phyloP scores from a whole-genome alignment of 2,888 invertebrate species.

The Phrixothrix hirtus region DNA sequence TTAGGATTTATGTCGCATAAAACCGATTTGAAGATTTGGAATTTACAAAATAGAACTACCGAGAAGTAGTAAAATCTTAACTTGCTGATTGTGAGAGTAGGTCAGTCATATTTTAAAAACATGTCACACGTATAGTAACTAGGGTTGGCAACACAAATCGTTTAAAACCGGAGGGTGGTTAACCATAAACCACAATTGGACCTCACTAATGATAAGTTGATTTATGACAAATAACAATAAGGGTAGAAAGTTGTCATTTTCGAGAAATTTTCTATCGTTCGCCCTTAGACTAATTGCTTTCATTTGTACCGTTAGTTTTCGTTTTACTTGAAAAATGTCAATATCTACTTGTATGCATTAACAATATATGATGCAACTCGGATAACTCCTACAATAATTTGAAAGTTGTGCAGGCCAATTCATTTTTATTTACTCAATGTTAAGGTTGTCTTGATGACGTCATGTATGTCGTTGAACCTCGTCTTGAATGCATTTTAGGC shows the following conservation, averaged over 20 bases:
- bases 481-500: constrained; percentile 19
- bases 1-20: not conserved
- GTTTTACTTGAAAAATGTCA: too few relatives aligned
- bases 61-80: constrained; percentile 6
- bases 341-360: too few relatives aligned
- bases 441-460: constrained; percentile 17
- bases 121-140: too few relatives aligned
- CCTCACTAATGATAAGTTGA: constrained; percentile 25
- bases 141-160: constrained; percentile 8
- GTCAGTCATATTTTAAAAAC: constrained; percentile 17
- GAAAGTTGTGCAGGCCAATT: constrained; percentile 22
- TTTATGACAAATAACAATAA: constrained; percentile 34
- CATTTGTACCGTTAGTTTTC: constrained; percentile 13
- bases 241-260: constrained; percentile 36
- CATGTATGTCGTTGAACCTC: constrained; percentile 25
- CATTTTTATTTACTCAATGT: constrained; percentile 12
- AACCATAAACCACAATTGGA: constrained; percentile 42
- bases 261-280: constrained; percentile 9
- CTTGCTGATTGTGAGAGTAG: constrained; percentile 14
- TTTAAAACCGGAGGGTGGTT: constrained; percentile 39
- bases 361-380: constrained; percentile 5
- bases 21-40: not conserved
- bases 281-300: too few relatives aligned
- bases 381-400: constrained; percentile 15
- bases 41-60: not conserved